Evolutionary conservation across 2,797 vertebrate species (phyloP).

Genomic region (Chromis chromis): DNA sequence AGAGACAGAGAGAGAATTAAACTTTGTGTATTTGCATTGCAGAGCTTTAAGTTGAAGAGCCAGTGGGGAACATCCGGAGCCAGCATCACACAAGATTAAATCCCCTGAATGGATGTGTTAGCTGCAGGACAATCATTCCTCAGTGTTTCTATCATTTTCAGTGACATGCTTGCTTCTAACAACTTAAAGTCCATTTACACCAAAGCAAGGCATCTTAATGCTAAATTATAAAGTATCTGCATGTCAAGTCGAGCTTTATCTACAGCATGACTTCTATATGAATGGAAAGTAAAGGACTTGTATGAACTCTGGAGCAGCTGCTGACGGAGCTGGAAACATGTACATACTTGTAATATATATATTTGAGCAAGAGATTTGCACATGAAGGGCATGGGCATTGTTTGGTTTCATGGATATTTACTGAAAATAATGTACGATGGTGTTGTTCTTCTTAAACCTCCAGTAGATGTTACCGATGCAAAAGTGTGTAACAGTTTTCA

Average conservation of each 20-base stretch:
- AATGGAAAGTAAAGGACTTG: slow-evolving; percentile 15
- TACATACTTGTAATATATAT: slow-evolving; percentile 58
- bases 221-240: slow-evolving; percentile 47
- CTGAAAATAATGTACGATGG: slow-evolving; percentile 56
- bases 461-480: slow-evolving; percentile 67
- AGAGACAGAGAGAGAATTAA: slow-evolving; percentile 1
- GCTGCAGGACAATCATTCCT: slow-evolving; percentile 66
- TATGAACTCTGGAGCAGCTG: slow-evolving; percentile 13
- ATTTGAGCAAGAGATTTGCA: slow-evolving; percentile 59
- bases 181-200: slow-evolving; percentile 23
- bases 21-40: slow-evolving; percentile 62
- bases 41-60: slow-evolving; percentile 49
- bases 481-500: slow-evolving; percentile 47
- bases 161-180: slow-evolving; percentile 31
- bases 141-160: slow-evolving; percentile 25
- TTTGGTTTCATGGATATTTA: slow-evolving; percentile 46
- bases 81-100: slow-evolving; percentile 30
- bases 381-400: slow-evolving; percentile 53
- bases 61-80: slow-evolving; percentile 10
- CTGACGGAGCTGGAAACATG: not conserved
- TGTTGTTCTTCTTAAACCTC: slow-evolving; percentile 42
- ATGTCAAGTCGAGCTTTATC: slow-evolving; percentile 57
- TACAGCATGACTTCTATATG: slow-evolving; percentile 60
- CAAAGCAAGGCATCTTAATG: slow-evolving; percentile 31
- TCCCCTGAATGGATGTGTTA: slow-evolving; percentile 38